Percentiles rank a stretch among this genome's conserved stretches.
Conservation (phyloP, 2,113 vertebrate species). For the Pollachius pollachius region DNA sequence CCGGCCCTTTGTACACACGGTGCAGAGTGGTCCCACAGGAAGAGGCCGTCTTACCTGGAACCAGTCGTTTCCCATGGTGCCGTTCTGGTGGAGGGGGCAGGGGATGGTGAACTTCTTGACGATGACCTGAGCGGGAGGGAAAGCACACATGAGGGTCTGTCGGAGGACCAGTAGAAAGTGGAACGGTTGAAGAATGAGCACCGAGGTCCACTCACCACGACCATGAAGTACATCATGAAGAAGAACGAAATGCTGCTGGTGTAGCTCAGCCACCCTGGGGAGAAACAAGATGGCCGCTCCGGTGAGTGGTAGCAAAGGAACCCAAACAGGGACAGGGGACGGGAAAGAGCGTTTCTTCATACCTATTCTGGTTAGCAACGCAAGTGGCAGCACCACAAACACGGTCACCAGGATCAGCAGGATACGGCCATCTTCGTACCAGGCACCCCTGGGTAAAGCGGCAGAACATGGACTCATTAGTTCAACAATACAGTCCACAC, state of each 20-base stretch:
- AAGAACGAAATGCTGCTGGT: conserved; percentile 93
- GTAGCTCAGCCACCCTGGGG: conserved; percentile 94
- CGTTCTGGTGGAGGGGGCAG: conserved; percentile 82
- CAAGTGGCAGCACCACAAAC: conserved; percentile 84
- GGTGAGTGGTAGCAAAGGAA: conserved; percentile 2
- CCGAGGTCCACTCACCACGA: conserved; percentile 81
- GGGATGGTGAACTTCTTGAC: conserved; percentile 92
- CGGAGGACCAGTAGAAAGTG: neutral
- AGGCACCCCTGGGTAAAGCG: conserved; percentile 59
- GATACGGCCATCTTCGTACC: conserved; percentile 85
- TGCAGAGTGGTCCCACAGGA: neutral
- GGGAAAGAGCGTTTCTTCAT: conserved; percentile 41
- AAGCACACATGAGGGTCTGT: conserved; percentile 1
- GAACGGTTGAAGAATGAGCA: neutral
- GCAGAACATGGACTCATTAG: conserved; percentile 2
- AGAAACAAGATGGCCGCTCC: conserved; percentile 62
- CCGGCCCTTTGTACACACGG: no score
- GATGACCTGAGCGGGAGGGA: conserved; percentile 73
- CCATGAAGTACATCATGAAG: conserved; percentile 90
- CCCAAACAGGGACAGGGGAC: neutral
- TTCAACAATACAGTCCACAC: conserved; percentile 11
- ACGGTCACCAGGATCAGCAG: conserved; percentile 83
- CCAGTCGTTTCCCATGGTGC: conserved; percentile 62
- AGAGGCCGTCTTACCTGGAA: conserved; percentile 36
- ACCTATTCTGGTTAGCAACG: conserved; percentile 92